A percentile compares a stretch with the other conserved stretches of the same genome.
These are phyloP conservation scores for Charanyca ferruginea DNA, from an alignment of 2,888 invertebrate species.

Conservation along the genomic window DNA sequence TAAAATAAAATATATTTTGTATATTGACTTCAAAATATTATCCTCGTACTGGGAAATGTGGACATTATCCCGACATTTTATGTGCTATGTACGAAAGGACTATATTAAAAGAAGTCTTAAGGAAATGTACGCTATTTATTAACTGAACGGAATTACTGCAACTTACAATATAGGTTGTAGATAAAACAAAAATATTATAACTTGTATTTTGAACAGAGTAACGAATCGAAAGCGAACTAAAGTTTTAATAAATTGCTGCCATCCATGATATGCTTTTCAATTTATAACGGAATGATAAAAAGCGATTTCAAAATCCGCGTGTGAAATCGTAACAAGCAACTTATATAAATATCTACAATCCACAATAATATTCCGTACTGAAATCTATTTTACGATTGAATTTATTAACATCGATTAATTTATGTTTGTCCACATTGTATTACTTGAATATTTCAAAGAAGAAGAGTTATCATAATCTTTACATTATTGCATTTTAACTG, in stretches of 20 bases:
- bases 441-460: conserved; percentile 62
- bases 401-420: conserved; percentile 70
- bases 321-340: conserved; percentile 77
- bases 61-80: conserved; percentile 53
- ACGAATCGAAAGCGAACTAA: conserved; percentile 77
- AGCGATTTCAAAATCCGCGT: conserved; percentile 72
- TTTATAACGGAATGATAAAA: conserved; percentile 84
- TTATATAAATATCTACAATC: conserved; percentile 69
- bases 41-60: conserved; percentile 45
- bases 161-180: neutral
- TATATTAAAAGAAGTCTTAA: conserved; percentile 25
- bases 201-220: conserved; percentile 75
- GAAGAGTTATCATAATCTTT: conserved; percentile 53
- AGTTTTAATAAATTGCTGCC: conserved; percentile 76
- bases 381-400: conserved; percentile 64
- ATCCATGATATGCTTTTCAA: conserved; percentile 85
- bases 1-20: conserved; percentile 8
- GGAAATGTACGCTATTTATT: neutral
- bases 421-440: conserved; percentile 60
- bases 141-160: conserved; percentile 7
- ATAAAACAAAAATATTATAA: neutral
- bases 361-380: conserved; percentile 65
- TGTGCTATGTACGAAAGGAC: conserved; percentile 51
- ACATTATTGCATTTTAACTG: conserved; percentile 59
- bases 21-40: conserved; percentile 18